Conservation (phyloP, 1,140 invertebrate genomes). For the Tribolium castaneum region DNA sequence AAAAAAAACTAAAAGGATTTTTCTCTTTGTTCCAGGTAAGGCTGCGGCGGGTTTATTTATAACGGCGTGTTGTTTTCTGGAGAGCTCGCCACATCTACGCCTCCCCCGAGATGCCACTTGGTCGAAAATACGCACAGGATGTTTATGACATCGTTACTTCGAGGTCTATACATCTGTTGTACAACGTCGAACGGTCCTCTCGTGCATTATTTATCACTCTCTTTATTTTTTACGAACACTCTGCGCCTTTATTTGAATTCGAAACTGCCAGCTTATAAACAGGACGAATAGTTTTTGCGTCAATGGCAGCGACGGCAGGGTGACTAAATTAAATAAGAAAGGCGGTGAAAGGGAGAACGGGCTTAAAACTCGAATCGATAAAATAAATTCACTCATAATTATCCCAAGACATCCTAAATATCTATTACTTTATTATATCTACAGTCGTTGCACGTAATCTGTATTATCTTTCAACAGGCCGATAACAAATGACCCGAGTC, state of each 20-base stretch:
- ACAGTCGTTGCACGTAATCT: constrained; percentile 50
- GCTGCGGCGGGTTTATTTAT: not conserved
- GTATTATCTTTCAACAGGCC: constrained; percentile 52
- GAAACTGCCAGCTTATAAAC: constrained; percentile 17
- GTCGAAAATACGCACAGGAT: constrained; percentile 46
- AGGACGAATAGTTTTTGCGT: constrained; percentile 4
- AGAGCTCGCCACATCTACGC: constrained; percentile 13
- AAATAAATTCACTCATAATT: constrained; percentile 2
- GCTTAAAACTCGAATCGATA: not conserved
- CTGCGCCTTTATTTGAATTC: constrained; percentile 11
- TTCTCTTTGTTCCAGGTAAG: constrained; percentile 1
- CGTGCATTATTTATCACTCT: constrained; percentile 40
- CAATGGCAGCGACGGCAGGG: not conserved
- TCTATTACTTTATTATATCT: constrained; percentile 49
- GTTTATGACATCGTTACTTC: constrained; percentile 45
- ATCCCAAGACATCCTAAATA: constrained; percentile 37
- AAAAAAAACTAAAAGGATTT: constrained; percentile 14
- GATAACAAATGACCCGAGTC: constrained; percentile 50
- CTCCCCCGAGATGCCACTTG: constrained; percentile 24
- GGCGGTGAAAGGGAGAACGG: not conserved
- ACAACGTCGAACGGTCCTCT: constrained; percentile 34
- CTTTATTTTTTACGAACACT: not conserved
- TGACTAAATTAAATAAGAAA: constrained; percentile 29
- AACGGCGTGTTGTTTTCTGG: not conserved
- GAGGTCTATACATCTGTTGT: constrained; percentile 42